Conservation (phyloP, 2,113 vertebrate species). For the Perca flavescens region DNA sequence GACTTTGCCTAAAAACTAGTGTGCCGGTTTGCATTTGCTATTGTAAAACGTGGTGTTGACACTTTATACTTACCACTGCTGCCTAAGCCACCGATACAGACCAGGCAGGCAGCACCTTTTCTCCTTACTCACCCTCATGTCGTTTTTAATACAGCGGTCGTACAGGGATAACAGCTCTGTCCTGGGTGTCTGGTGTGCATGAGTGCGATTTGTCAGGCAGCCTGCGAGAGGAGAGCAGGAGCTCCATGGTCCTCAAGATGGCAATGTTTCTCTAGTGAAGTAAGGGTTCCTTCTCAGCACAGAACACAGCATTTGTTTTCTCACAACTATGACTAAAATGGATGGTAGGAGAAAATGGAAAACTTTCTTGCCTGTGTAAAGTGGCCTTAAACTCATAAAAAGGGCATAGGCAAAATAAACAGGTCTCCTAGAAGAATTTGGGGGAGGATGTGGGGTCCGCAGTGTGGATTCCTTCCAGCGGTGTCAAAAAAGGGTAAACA, state of each 20-base stretch:
- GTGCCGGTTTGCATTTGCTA: slow-evolving; percentile 15
- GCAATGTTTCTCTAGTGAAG: slow-evolving; percentile 67
- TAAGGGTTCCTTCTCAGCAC: slow-evolving; percentile 54
- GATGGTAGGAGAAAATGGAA: slow-evolving; percentile 36
- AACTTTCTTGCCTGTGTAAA: slow-evolving; percentile 53
- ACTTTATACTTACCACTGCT: slow-evolving; percentile 77
- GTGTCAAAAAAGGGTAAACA: slow-evolving; percentile 53
- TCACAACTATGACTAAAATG: slow-evolving; percentile 52
- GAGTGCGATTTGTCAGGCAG: slow-evolving; percentile 39
- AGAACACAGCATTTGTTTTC: slow-evolving; percentile 46
- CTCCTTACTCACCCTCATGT: slow-evolving; percentile 73
- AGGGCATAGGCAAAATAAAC: slow-evolving; percentile 49
- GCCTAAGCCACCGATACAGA: slow-evolving; percentile 74
- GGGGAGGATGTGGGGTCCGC: slow-evolving; percentile 30
- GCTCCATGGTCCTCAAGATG: slow-evolving; percentile 70
- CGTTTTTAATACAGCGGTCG: slow-evolving; percentile 30
- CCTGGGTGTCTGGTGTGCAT: slow-evolving; percentile 26
- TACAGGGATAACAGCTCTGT: slow-evolving; percentile 33
- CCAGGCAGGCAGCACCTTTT: slow-evolving; percentile 62
- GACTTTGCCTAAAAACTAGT: slow-evolving; percentile 8
- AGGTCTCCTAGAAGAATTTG: slow-evolving; percentile 56
- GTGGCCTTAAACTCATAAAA: slow-evolving; percentile 42
- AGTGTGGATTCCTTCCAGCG: slow-evolving; percentile 66
- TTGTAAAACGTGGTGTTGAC: slow-evolving; percentile 56
- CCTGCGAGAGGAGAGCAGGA: slow-evolving; percentile 43